Conservation (phyloP, 2,888 invertebrate species). For the Deroplatys truncata region DNA sequence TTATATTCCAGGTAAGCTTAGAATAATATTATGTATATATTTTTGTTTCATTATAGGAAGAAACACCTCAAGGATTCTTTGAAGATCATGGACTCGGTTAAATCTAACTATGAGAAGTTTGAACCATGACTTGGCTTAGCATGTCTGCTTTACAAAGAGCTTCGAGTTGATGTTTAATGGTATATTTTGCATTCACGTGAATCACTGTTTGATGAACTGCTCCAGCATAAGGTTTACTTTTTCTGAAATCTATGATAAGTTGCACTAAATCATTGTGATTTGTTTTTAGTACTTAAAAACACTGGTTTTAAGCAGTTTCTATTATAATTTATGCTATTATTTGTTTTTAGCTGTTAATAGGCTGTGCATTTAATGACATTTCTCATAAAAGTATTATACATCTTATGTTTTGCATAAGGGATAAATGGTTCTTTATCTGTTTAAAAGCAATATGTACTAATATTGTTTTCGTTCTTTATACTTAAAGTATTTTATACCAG, state of each 20-base stretch:
- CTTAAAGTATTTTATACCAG: not conserved
- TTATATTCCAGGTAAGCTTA: not conserved
- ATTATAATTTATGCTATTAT: too few species aligned
- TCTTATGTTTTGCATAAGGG: not conserved
- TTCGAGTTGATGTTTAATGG: not conserved
- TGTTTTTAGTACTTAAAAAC: too few species aligned
- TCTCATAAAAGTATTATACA: not conserved
- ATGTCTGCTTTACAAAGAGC: slow-evolving; percentile 7
- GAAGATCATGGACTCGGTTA: slow-evolving; percentile 98
- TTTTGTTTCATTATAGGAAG: slow-evolving; percentile 79
- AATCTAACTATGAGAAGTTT: slow-evolving; percentile 35
- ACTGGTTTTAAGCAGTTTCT: too few species aligned
- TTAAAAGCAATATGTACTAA: not conserved
- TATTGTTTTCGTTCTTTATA: not conserved
- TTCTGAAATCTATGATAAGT: not conserved
- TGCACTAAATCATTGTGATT: not conserved
- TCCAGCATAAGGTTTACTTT: not conserved
- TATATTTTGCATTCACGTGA: not conserved
- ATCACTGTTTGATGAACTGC: not conserved
- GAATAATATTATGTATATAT: not conserved
- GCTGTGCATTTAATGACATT: not conserved
- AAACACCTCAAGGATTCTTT: slow-evolving; percentile 99
- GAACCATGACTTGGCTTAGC: not conserved
- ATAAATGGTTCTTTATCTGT: not conserved
- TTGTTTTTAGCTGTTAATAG: not conserved